A percentile compares a stretch with the other conserved stretches of the same genome.
These are phyloP conservation scores for Drosophila pseudotalamancana DNA, from an alignment of 2,888 invertebrate genomes.

Conservation along the genomic window DNA sequence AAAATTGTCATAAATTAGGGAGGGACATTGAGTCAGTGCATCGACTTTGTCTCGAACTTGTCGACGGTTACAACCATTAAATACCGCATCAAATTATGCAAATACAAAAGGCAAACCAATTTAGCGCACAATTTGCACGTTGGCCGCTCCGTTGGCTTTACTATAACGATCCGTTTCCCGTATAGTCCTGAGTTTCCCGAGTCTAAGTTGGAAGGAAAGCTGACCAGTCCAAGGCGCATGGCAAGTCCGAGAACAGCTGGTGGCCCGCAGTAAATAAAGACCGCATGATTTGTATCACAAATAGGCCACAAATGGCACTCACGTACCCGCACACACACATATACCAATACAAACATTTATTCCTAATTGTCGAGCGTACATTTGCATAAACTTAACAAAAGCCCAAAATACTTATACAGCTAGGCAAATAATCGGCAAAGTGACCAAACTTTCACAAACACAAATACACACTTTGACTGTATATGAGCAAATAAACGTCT, in stretches of 20 bases:
- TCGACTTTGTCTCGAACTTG: constrained; percentile 15
- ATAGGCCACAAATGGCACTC: constrained; percentile 68
- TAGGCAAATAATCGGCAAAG: constrained; percentile 64
- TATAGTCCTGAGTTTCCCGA: too few relatives aligned
- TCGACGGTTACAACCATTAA: constrained; percentile 19
- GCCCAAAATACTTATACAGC: constrained; percentile 62
- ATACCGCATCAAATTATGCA: constrained; percentile 56
- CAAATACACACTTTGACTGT: constrained; percentile 1
- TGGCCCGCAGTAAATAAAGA: constrained; percentile 71
- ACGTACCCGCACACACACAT: constrained; percentile 26
- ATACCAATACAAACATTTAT: constrained; percentile 68
- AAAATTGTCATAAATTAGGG: constrained; percentile 44
- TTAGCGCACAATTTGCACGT: constrained; percentile 67
- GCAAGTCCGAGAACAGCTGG: constrained; percentile 52
- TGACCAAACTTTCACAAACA: constrained; percentile 45
- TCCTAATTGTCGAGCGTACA: constrained; percentile 75
- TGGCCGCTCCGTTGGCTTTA: constrained; percentile 55
- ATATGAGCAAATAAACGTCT: constrained; percentile 41
- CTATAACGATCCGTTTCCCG: not conserved
- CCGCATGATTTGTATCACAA: constrained; percentile 77
- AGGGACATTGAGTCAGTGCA: constrained; percentile 12
- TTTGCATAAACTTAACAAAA: constrained; percentile 76
- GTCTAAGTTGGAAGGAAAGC: constrained; percentile 45
- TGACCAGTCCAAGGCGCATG: constrained; percentile 16
- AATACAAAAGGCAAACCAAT: constrained; percentile 57